Conservation (phyloP, 2,888 invertebrate genomes). For the Eudemis profundana region DNA sequence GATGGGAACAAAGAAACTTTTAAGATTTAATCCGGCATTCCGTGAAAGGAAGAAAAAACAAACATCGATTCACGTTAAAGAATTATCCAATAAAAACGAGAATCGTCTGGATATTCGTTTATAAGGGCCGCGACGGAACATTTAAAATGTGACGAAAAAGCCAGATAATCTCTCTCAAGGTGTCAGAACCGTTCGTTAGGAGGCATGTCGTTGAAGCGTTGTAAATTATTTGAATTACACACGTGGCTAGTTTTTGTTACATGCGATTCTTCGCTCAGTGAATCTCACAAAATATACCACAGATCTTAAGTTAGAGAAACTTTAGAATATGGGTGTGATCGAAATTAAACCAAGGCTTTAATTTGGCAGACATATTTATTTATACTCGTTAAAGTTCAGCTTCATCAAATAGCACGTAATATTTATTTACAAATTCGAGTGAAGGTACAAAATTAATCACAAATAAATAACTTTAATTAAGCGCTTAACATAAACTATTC, state of each 20-base stretch:
- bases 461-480: constrained; percentile 78
- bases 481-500: constrained; percentile 72
- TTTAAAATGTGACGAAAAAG: constrained; percentile 61
- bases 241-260: constrained; percentile 58
- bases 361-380: constrained; percentile 86
- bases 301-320: not conserved
- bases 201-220: constrained; percentile 58
- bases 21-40: constrained; percentile 39
- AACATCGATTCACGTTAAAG: constrained; percentile 41
- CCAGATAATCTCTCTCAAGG: constrained; percentile 60
- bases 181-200: constrained; percentile 68
- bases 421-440: constrained; percentile 80
- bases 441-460: constrained; percentile 80
- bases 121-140: constrained; percentile 53
- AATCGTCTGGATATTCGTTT: constrained; percentile 58
- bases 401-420: constrained; percentile 78
- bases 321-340: constrained; percentile 4
- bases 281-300: not conserved
- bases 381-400: constrained; percentile 82
- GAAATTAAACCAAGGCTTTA: constrained; percentile 65
- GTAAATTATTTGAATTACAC: constrained; percentile 62
- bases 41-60: constrained; percentile 23
- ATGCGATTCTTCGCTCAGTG: not conserved
- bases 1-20: constrained; percentile 37
- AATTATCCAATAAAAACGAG: constrained; percentile 55